These are phyloP conservation scores for Maniola hyperantus DNA, from an alignment of 2,888 invertebrate genomes.

Conservation along the genomic window DNA sequence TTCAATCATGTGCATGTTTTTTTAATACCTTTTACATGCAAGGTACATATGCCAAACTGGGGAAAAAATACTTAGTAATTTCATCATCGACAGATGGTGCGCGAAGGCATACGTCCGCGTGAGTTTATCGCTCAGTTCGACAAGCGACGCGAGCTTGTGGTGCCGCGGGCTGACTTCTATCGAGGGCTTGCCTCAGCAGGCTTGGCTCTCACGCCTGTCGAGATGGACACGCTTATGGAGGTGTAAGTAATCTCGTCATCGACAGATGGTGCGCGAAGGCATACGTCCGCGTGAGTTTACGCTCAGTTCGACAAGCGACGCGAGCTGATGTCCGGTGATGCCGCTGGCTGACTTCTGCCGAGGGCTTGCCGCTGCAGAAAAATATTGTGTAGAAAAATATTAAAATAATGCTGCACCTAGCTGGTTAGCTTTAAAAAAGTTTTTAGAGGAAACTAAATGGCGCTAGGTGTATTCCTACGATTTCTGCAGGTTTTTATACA, in stretches of 20 bases:
- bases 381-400: too few species aligned
- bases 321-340: constrained; percentile 83
- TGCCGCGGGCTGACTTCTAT: constrained; percentile 86
- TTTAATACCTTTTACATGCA: too few species aligned
- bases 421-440: not conserved
- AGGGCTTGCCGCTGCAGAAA: too few species aligned
- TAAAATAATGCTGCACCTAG: not conserved
- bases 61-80: not conserved
- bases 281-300: constrained; percentile 85
- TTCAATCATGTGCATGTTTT: too few species aligned
- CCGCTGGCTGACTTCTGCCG: not conserved
- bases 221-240: constrained; percentile 87
- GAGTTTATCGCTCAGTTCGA: constrained; percentile 88
- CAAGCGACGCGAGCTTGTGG: constrained; percentile 83
- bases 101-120: constrained; percentile 85
- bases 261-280: constrained; percentile 85
- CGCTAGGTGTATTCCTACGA: too few species aligned
- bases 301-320: not conserved
- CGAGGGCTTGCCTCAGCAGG: constrained; percentile 86
- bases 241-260: constrained; percentile 78
- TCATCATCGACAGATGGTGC: constrained; percentile 77
- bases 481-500: not conserved
- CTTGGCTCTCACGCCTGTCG: constrained; percentile 85
- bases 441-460: not conserved
- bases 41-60: too few species aligned